Evolutionary conservation across 2,888 invertebrate genomes (phyloP).

Genomic region (Heteromyza rotundicornis): DNA sequence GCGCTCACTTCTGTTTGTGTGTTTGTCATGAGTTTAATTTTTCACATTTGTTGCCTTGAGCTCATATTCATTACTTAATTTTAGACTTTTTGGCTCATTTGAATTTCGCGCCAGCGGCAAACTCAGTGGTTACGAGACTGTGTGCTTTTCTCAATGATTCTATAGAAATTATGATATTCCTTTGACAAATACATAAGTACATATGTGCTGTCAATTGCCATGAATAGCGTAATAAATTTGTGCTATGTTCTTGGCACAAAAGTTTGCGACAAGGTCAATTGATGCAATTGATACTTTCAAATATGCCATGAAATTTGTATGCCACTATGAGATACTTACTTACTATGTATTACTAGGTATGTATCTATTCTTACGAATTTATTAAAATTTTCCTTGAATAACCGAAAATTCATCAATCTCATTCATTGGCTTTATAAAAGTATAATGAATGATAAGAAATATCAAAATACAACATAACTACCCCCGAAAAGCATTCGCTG

Average conservation of each 20-base stretch:
- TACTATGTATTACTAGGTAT: too few species aligned
- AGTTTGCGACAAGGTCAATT: neutral
- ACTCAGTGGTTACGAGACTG: too few species aligned
- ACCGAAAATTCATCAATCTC: too few species aligned
- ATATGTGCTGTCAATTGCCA: neutral
- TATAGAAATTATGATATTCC: neutral
- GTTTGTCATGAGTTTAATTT: neutral
- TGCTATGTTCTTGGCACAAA: neutral
- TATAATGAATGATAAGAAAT: too few species aligned
- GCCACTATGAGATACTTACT: too few species aligned
- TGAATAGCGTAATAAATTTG: neutral
- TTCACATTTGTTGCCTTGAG: slow-evolving; percentile 17
- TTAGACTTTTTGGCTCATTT: slow-evolving; percentile 21
- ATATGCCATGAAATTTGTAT: too few species aligned
- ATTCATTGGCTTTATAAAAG: too few species aligned
- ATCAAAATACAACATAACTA: too few species aligned
- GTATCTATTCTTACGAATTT: too few species aligned
- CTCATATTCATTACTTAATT: slow-evolving; percentile 28
- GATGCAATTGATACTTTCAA: too few species aligned
- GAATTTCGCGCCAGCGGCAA: neutral
- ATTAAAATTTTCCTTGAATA: too few species aligned
- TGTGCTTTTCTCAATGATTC: neutral
- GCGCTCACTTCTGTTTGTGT: neutral
- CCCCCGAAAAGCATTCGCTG: too few species aligned
- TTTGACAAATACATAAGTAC: neutral